Base-by-base conservation (phyloP, 2,113 vertebrate genomes). In the Lepus timidus region DNA sequence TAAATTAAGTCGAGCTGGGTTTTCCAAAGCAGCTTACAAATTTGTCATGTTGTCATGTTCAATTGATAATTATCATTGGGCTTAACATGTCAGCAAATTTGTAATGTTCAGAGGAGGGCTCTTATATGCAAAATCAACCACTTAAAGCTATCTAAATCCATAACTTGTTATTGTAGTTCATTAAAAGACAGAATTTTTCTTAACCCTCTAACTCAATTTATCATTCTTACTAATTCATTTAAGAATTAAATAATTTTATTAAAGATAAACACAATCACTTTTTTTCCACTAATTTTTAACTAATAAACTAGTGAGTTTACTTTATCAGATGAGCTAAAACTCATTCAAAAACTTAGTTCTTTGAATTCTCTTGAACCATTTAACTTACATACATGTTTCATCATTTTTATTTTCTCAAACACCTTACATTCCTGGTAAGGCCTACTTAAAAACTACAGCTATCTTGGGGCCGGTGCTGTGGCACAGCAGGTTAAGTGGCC, bases 171-270 rank as follows among this genome's bases (percentile, higher is more conserved):
- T 12, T 71, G 9, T 20, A 93, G 31, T 92, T 92, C 90, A 93
- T 95, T 90, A 85, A 96, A 92, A 94, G 33, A 88, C 23, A 75
- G 44, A 96, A 79, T 82, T 84, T 89, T 95, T 80, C 62, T 91
- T 87, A 90, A 82, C 90, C 23, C 4, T 92, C 65, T 94, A 62
- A 91, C 90, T 95, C 64, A 88, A 71, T 36, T 87, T 91, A 62
- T 27, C 71, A 88, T 85, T 95, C 44, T 93, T 91, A 27, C 33
- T 91, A 79, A 64, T 61, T 49, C 22, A 90, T 90, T 95, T 80
- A 55, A 78, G 58, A 97, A 94, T 75, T 68, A 85, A 82, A 85
- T 83, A 25, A 88, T 82, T 93, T 91, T 65, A 87, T 90, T 83
- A 85, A 88, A 79, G 95, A 91, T 92, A 94, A 92, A 5, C 52